These are phyloP conservation scores for Phenganax subtilis DNA, from an alignment of 92 coral and sea anemone species.

Conservation along the genomic window DNA sequence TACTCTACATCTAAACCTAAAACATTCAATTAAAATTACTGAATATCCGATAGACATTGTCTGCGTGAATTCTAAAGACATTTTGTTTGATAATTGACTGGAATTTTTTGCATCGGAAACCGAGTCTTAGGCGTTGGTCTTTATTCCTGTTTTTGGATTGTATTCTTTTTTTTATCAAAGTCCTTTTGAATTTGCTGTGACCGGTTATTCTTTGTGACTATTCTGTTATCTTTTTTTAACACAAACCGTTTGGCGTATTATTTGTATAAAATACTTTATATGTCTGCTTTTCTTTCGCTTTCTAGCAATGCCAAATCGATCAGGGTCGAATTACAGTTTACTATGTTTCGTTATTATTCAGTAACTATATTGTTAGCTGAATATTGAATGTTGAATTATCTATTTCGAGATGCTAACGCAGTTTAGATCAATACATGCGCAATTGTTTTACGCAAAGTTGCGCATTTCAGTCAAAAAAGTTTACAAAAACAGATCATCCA, in stretches of 20 bases:
- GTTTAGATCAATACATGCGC: too few relatives aligned
- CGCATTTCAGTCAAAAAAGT: too few relatives aligned
- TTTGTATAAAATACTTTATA: neutral
- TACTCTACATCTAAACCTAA: neutral
- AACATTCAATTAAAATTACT: neutral
- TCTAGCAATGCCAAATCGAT: neutral
- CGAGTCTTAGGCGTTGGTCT: slow-evolving; percentile 1
- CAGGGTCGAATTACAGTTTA: neutral
- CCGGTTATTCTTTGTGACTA: neutral
- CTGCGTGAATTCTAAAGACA: neutral
- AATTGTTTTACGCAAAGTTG: too few relatives aligned
- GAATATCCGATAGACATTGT: neutral
- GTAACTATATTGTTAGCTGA: too few relatives aligned
- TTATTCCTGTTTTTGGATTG: neutral
- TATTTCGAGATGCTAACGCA: too few relatives aligned
- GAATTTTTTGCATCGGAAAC: neutral
- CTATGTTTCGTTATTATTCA: too few relatives aligned
- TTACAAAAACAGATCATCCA: too few relatives aligned
- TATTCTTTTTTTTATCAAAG: too few relatives aligned
- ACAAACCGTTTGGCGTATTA: neutral
- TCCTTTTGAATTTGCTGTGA: neutral
- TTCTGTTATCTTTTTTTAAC: neutral
- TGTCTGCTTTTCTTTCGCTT: neutral
- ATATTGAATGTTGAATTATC: too few relatives aligned
- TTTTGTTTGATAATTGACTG: neutral